A percentile compares a stretch with the other conserved stretches of the same genome.
These are phyloP conservation scores for Hydrozoanthus tunicans DNA, from an alignment of 64 coral and sea anemone species.

Conservation along the genomic window DNA sequence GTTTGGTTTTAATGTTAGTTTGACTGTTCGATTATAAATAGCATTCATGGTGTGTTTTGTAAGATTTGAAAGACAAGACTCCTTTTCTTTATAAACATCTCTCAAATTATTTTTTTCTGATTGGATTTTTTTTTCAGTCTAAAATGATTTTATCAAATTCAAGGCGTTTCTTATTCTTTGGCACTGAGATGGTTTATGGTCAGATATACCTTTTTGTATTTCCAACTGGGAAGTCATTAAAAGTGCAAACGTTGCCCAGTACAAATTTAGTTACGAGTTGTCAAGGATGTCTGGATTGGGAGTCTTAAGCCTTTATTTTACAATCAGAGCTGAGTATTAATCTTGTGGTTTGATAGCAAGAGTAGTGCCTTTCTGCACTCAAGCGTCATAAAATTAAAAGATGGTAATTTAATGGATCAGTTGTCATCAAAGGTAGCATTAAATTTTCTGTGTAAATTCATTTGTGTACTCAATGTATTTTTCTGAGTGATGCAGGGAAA, in stretches of 20 bases:
- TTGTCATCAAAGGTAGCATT: background rate
- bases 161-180: background rate
- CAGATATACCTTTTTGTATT: background rate
- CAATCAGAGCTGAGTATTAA: constrained; percentile 19
- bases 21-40: background rate
- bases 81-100: too few relatives aligned
- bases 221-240: background rate
- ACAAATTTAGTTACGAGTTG: constrained; percentile 15
- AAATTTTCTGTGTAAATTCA: constrained; percentile 19
- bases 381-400: constrained; percentile 11
- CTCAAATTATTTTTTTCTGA: too few relatives aligned
- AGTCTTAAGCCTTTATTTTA: constrained; percentile 18
- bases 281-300: constrained; percentile 36
- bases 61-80: too few relatives aligned
- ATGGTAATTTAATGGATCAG: constrained; percentile 24
- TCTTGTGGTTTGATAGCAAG: background rate
- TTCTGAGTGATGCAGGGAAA: background rate
- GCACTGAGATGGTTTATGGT: background rate
- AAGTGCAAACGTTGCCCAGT: background rate
- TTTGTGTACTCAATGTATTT: background rate
- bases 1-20: constrained; percentile 1
- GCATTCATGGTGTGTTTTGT: background rate
- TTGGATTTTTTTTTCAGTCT: too few relatives aligned
- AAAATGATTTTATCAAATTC: too few relatives aligned
- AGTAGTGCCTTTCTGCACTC: constrained; percentile 24